Evolutionary conservation across 1,140 invertebrate genomes (phyloP), one percentile per base, ranked within the genome.

Genomic region (Phymastichus coffea): DNA sequence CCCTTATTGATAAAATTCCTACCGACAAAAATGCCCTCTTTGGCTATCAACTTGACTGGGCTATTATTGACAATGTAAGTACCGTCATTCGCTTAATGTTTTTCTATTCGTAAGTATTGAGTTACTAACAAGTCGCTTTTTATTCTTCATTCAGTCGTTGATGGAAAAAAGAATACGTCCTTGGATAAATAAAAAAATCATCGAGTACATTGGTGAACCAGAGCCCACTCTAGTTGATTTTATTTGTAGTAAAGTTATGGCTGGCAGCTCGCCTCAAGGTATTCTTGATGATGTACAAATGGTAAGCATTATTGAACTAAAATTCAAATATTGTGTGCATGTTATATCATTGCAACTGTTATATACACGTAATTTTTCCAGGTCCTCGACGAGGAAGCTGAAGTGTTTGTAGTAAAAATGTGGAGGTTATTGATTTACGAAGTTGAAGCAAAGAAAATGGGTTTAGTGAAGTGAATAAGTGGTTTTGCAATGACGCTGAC

Each of bases 341-440:
- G 19, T 47, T 15, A 23, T 12, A 41, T 53, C 37, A 37, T 30
- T 20, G 0, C 12, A 35, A 28, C 19, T 46, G 15, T 14, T 33
- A 37, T 7, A 8, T 46, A n/a, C n/a, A n/a, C n/a, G n/a, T n/a
- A n/a, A n/a, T n/a, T n/a, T n/a, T 63, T 33, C 6, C 73, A 97
- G 95, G 94, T 98, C 66, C 83, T 99, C 66, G 97, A 99, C 79
- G 97, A 99, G 78, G 97, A 99, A 82, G 97, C 97, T 7, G 97
- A 99, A 85, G 94, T 98, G 49, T 99, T 99, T 85, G 95, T 99
- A 67, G 95, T 99, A 35, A 99, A 99, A 87, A 97, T 99, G 94
- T 99, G 97, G 97, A 86, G 97, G 71, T 85, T 99, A 76, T 84
- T 99, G 54, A 98, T 99, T 69, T 99, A 99, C 80, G 97, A 99